A percentile compares a stretch with the other conserved stretches of the same genome.
These are phyloP conservation scores for Lagopus leucura DNA, from an alignment of 2,113 vertebrate genomes.

Conservation along the genomic window DNA sequence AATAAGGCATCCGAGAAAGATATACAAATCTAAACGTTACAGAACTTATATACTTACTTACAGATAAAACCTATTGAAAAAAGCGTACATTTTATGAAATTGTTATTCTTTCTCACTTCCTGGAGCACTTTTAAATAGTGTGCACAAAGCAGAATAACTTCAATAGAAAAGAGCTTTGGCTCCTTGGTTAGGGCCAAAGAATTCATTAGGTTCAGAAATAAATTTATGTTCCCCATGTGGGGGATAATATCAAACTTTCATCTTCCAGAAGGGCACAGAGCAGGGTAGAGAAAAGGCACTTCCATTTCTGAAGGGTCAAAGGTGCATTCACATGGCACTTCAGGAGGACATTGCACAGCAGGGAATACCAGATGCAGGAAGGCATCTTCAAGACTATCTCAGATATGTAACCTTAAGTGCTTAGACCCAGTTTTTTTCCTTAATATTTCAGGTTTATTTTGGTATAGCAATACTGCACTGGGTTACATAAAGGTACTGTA, in stretches of 20 bases:
- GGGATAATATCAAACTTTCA: background rate
- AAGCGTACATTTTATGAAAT: background rate
- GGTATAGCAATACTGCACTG: background rate
- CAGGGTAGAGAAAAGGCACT: background rate
- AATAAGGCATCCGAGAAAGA: background rate
- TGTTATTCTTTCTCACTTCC: background rate
- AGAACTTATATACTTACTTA: background rate
- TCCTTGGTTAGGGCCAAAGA: background rate
- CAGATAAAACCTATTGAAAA: background rate
- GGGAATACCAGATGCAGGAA: background rate
- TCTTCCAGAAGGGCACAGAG: background rate
- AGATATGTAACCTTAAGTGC: background rate
- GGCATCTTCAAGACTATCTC: background rate
- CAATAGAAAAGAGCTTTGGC: background rate
- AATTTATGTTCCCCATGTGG: background rate
- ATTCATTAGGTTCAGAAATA: background rate
- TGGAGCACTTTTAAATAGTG: background rate
- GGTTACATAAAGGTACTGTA: background rate
- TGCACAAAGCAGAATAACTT: background rate
- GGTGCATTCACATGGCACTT: accelerated
- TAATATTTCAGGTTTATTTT: background rate
- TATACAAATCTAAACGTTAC: background rate
- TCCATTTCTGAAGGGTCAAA: background rate
- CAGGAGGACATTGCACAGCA: background rate
- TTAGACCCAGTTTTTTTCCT: background rate